A percentile compares a stretch with the other conserved stretches of the same genome.
Evolutionary conservation across 2,888 invertebrate species (phyloP).

Genomic region (Craniophora ligustri): DNA sequence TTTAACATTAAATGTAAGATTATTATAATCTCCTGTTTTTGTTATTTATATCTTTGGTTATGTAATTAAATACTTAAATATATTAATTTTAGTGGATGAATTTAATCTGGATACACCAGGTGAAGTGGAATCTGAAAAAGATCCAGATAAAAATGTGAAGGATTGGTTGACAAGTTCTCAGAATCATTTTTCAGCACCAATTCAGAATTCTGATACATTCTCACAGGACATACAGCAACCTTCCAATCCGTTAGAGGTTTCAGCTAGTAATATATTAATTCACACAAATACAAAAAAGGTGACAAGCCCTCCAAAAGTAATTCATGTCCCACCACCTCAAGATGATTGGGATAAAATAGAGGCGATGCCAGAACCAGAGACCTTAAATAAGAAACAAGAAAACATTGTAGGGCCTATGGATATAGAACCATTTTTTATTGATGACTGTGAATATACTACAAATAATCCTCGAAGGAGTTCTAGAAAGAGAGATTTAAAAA

Average conservation of each 20-base stretch:
- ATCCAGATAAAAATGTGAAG: constrained; percentile 75
- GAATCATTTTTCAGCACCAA: constrained; percentile 79
- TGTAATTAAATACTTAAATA: neutral
- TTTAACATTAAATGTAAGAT: constrained; percentile 74
- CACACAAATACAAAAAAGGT: constrained; percentile 65
- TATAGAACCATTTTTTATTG: constrained; percentile 68
- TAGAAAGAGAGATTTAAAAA: constrained; percentile 69
- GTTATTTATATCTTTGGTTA: neutral
- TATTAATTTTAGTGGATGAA: constrained; percentile 72
- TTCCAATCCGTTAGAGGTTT: constrained; percentile 58
- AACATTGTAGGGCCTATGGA: constrained; percentile 71
- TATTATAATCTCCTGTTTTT: neutral
- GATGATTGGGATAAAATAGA: constrained; percentile 85
- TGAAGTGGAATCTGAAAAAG: constrained; percentile 60
- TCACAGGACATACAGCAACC: constrained; percentile 59
- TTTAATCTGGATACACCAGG: constrained; percentile 59
- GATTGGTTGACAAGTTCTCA: constrained; percentile 80
- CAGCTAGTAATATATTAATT: constrained; percentile 71
- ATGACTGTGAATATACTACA: constrained; percentile 70
- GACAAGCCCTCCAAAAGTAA: constrained; percentile 59
- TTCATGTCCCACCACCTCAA: constrained; percentile 67
- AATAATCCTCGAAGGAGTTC: constrained; percentile 77
- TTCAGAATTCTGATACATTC: constrained; percentile 64
- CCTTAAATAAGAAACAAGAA: constrained; percentile 59
- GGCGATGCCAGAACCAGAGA: constrained; percentile 69